Base-by-base conservation (phyloP, 2,113 vertebrate genomes). In the Perognathus longimembris region DNA sequence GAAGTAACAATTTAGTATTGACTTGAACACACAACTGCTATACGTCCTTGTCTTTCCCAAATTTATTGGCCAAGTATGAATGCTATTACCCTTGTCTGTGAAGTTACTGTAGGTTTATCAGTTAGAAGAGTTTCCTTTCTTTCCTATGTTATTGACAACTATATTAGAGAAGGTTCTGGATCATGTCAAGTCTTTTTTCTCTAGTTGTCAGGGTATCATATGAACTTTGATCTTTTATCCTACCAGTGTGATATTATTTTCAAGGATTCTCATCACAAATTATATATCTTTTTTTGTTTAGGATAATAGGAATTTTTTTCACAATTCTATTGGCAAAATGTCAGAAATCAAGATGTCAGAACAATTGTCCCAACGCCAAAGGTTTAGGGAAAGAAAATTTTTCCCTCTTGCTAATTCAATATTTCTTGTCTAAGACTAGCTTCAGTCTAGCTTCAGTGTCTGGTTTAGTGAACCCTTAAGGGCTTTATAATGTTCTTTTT, bases 371-470 rank as follows among this genome's bases (percentile, higher is more conserved):
- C 15, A 45, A 10, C 50, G 11, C 30, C 45, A 67, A 28, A 59
- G 21, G 0, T 40, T 59, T 14, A 59, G 36, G 36, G 30, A 66
- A 61, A n/a, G 42, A 36, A 59, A 21, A 0, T 2, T 45, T 40
- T 18, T 4, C 34, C 74, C 22, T 38, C 32, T 24, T 30, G 8
- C 2, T 5, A n/a, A 1, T 3, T 67, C n/a, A 2, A 57, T 2
- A 1, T 30, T 8, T 30, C 40, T 28, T 59, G 21, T 64, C 9
- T 63, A 22, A 45, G 20, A 14, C 28, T 70, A 17, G n/a, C n/a
- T n/a, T n/a, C n/a, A n/a, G n/a, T 20, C 9, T 42, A 42, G 36
- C 11, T 66, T 30, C 15, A 59, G 4, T 18, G 76, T n/a, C 12
- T 20, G 32, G 28, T 18, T 30, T 24, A 20, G 2, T n/a, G 36